Conservation (phyloP, 2,113 vertebrate genomes). For the Lepus europaeus region DNA sequence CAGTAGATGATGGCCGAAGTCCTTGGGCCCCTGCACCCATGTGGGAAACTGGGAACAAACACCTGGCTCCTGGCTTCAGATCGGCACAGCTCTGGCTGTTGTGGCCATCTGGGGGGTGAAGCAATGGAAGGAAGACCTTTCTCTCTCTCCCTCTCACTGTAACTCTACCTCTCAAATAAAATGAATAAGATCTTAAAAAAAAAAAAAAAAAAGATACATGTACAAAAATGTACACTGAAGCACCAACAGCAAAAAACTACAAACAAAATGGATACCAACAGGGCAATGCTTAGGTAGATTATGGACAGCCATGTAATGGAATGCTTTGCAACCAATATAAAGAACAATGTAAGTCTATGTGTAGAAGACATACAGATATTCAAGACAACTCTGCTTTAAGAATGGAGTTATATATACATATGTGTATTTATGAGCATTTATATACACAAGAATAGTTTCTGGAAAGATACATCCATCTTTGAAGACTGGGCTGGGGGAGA, state of each 20-base stretch:
- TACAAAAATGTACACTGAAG: conserved; percentile 24
- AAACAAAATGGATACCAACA: conserved; percentile 36
- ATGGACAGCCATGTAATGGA: background rate
- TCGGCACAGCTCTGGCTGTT: no score
- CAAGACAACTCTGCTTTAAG: background rate
- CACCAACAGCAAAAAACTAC: background rate
- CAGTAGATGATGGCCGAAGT: no score
- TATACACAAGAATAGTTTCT: conserved; percentile 26
- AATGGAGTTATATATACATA: background rate
- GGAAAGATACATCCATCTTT: background rate
- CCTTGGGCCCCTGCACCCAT: no score
- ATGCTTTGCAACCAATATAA: background rate
- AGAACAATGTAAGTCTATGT: background rate
- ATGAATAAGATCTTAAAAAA: no score
- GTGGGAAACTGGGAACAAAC: no score
- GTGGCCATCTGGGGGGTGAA: no score
- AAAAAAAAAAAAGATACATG: background rate
- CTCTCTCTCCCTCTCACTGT: no score
- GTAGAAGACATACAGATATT: background rate
- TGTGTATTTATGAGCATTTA: background rate
- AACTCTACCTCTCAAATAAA: no score
- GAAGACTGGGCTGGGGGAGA: background rate
- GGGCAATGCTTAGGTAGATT: conserved; percentile 7
- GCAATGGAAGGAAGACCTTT: no score
- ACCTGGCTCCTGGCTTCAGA: no score